phyloP scores from a whole-genome alignment of 1,140 invertebrate genomes.

The Macrostomum lignano region DNA sequence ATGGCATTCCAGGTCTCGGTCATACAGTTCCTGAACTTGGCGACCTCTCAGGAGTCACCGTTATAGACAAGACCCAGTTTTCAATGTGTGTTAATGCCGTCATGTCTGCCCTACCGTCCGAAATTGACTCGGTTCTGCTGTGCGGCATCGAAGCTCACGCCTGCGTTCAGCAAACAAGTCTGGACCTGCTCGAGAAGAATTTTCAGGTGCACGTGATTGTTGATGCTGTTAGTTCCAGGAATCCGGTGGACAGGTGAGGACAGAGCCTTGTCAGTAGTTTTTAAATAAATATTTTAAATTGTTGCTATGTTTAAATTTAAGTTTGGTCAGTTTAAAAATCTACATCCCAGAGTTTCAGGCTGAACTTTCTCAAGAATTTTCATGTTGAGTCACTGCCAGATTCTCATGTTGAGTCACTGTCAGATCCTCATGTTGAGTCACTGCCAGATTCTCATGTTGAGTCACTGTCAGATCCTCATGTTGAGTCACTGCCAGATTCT shows the following conservation, averaged over 20 bases:
- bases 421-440: no score
- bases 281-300: no score
- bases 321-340: no score
- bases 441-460: no score
- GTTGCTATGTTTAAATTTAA: no score
- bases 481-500: no score
- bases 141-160: constrained; percentile 66
- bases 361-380: no score
- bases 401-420: no score
- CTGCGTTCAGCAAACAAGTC: constrained; percentile 56
- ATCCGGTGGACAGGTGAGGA: constrained; percentile 11
- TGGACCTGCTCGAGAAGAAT: constrained; percentile 41
- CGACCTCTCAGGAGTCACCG: constrained; percentile 32
- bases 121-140: constrained; percentile 17
- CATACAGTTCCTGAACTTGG: constrained; percentile 41
- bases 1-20: constrained; percentile 45
- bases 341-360: no score
- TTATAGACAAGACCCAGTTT: constrained; percentile 47
- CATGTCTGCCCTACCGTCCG: constrained; percentile 17
- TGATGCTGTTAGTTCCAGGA: constrained; percentile 47
- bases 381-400: no score
- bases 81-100: constrained; percentile 45
- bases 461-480: no score
- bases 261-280: no score
- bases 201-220: constrained; percentile 51